A percentile compares a stretch with the other conserved stretches of the same genome.
These are phyloP conservation scores for Suricata suricatta DNA, from an alignment of 2,113 vertebrate species.

Conservation along the genomic window DNA sequence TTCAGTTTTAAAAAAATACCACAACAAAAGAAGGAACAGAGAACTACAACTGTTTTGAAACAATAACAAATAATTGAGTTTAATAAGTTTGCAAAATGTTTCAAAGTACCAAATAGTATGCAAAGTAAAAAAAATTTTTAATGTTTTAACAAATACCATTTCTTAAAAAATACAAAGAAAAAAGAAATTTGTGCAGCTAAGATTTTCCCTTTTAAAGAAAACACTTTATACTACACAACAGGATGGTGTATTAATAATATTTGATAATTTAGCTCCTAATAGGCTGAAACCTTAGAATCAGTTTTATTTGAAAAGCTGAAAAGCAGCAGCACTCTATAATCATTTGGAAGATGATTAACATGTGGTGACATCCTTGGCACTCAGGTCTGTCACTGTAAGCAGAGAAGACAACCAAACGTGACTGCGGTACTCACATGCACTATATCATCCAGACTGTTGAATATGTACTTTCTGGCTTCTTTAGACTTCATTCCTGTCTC, in stretches of 20 bases:
- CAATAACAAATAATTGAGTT: not conserved
- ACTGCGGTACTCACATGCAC: constrained; percentile 91
- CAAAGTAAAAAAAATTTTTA: not conserved
- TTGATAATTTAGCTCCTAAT: not conserved
- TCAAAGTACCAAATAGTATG: constrained; percentile 38
- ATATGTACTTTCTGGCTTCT: constrained; percentile 99
- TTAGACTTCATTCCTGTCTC: constrained; percentile 99
- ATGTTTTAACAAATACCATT: not conserved
- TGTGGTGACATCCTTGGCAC: not conserved
- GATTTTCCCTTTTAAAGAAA: constrained; percentile 47
- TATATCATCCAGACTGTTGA: constrained; percentile 99
- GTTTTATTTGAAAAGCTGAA: constrained; percentile 12
- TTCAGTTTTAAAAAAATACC: not conserved
- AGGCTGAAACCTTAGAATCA: not conserved
- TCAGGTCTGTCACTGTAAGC: not conserved
- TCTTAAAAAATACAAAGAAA: not conserved
- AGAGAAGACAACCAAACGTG: not conserved
- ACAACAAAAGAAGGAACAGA: not conserved
- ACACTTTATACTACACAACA: constrained; percentile 31
- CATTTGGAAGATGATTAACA: not conserved
- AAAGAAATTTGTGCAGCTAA: not conserved
- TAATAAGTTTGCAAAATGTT: constrained; percentile 40
- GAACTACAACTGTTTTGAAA: constrained; percentile 34
- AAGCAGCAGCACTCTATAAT: not conserved
- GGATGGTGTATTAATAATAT: not conserved